Evolutionary conservation across 2,797 vertebrate genomes (phyloP).

Genomic region (Apodemus agrarius): DNA sequence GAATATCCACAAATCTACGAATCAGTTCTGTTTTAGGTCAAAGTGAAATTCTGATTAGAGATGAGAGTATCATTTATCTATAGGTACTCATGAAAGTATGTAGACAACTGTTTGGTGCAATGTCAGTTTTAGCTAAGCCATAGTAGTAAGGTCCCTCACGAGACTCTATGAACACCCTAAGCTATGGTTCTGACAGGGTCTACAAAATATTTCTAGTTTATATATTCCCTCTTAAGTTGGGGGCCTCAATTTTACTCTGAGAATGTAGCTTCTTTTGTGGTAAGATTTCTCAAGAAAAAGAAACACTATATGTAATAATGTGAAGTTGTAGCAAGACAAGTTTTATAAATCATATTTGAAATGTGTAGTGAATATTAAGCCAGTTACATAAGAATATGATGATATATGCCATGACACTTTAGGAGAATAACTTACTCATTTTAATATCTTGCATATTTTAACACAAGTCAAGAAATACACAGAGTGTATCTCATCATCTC

Average conservation of each 20-base stretch:
- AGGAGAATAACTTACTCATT: neutral
- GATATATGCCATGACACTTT: neutral
- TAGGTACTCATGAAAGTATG: neutral
- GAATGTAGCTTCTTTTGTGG: neutral
- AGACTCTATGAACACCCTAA: neutral
- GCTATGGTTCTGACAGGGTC: accelerated
- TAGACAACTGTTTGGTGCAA: neutral
- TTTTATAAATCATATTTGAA: neutral
- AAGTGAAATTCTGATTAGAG: neutral
- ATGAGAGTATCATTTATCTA: neutral
- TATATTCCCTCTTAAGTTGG: neutral
- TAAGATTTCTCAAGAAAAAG: neutral
- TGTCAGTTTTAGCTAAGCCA: neutral
- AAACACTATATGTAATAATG: neutral
- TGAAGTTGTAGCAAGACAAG: neutral
- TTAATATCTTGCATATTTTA: neutral
- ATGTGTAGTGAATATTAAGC: neutral
- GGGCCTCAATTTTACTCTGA: neutral
- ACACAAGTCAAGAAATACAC: neutral
- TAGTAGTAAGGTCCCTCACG: neutral
- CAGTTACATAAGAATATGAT: neutral
- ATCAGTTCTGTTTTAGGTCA: neutral
- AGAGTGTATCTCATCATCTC: neutral
- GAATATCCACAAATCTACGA: neutral
- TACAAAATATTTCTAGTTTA: neutral